Evolutionary conservation across 2,797 vertebrate genomes (phyloP).

Genomic region (Taeniopygia guttata): DNA sequence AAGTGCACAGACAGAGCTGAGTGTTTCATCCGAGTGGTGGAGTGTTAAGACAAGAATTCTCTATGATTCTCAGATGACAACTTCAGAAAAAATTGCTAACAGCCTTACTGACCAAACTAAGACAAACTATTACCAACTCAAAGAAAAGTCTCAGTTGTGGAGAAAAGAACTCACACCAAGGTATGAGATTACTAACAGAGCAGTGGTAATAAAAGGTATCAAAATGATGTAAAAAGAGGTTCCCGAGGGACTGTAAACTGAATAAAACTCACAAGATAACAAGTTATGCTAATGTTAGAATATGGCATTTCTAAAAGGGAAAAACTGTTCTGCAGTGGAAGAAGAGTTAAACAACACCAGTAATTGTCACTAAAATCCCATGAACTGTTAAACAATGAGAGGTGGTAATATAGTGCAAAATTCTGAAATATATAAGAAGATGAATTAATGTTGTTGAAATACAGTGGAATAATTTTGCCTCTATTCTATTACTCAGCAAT

Average conservation of each 20-base stretch:
- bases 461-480: background rate
- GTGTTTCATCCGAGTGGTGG: background rate
- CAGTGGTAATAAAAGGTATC: background rate
- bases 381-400: background rate
- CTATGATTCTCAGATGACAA: background rate
- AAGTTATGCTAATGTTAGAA: background rate
- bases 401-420: background rate
- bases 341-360: background rate
- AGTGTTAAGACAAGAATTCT: background rate
- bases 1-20: background rate
- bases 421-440: background rate
- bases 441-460: background rate
- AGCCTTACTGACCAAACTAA: background rate
- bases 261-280: background rate
- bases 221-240: background rate
- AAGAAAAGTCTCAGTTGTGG: background rate
- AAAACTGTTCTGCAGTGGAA: background rate
- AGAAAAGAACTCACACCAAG: background rate
- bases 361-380: background rate
- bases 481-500: background rate
- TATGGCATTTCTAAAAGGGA: background rate
- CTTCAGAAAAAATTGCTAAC: background rate
- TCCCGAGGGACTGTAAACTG: background rate
- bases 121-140: background rate
- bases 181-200: background rate